These are phyloP conservation scores for Parus major DNA, from an alignment of 2,113 vertebrate genomes.

Conservation along the genomic window DNA sequence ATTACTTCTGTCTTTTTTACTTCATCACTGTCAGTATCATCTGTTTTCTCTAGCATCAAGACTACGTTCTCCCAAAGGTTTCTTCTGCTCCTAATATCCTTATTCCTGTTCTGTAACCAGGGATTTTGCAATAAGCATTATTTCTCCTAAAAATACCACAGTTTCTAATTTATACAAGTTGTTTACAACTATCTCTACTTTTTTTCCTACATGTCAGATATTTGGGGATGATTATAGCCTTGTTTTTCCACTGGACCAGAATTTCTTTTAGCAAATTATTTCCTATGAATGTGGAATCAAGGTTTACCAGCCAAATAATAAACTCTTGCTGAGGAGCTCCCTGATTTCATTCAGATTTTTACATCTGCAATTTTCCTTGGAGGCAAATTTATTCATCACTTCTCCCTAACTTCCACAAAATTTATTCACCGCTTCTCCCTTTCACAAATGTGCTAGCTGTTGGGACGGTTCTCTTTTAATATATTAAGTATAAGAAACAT, in stretches of 20 bases:
- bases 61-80: background rate
- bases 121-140: background rate
- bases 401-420: background rate
- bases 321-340: background rate
- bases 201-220: background rate
- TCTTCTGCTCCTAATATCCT: background rate
- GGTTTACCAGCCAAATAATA: slow-evolving; percentile 5
- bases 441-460: background rate
- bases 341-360: slow-evolving; percentile 24
- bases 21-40: background rate
- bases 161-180: background rate
- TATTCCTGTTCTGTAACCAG: background rate
- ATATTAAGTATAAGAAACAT: slow-evolving; percentile 10
- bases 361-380: background rate
- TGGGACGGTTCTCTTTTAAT: background rate
- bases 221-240: background rate
- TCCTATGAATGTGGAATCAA: background rate
- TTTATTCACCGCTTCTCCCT: slow-evolving; percentile 18
- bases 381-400: slow-evolving; percentile 40
- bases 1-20: slow-evolving; percentile 2
- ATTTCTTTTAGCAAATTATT: slow-evolving; percentile 27
- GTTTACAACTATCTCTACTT: background rate
- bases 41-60: background rate
- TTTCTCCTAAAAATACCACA: background rate
- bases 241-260: background rate